Evolutionary conservation across 2,797 vertebrate species (phyloP), one percentile per base, ranked within the genome.

Genomic region (Myotis daubentonii): DNA sequence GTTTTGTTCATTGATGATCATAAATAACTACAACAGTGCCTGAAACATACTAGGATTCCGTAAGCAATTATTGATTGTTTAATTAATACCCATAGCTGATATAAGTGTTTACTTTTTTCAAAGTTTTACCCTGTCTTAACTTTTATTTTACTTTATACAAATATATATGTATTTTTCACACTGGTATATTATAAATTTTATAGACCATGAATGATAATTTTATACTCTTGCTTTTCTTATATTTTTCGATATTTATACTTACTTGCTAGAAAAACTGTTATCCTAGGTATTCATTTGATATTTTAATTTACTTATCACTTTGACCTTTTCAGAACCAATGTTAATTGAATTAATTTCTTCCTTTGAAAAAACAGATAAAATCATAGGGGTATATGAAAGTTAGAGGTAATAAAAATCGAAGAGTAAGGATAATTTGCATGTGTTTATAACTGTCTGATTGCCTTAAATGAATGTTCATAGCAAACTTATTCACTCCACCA

Each of bases 401-500:
- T 81, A 53, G 15, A 93, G 33, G 19, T 57, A n/a, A 80, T 91
- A 60, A 76, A 89, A 94, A 44, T 85, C 13, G 38, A 87, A 81
- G 87, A 94, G 41, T 68, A 93, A 85, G 68, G 57, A 76, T 80
- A 94, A 93, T 84, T 95, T 79, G 7, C 41, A 74, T 92, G 62
- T 87, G 20, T 95, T 95, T 95, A 87, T 84, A 62, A 86, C 44
- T 85, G 53, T 87, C 65, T 94, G 62, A 57, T 89, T 96, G 68
- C 81, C 47, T 87, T 95, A 93, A 93, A 75, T 87, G 53, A 93
- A 38, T 89, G 70, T 78, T 83, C 36, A n/a, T 28, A 66, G 71
- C 65, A 93, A 72, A 85, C 78, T 78, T 75, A 51, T 84, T 9
- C 6, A 84, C 70, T 87, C 38, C 38, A 22, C 5, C 1, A 1